Percentiles rank a stretch among this genome's conserved stretches.
These are phyloP conservation scores for Gambusia affinis DNA, from an alignment of 2,113 vertebrate species.

Conservation along the genomic window DNA sequence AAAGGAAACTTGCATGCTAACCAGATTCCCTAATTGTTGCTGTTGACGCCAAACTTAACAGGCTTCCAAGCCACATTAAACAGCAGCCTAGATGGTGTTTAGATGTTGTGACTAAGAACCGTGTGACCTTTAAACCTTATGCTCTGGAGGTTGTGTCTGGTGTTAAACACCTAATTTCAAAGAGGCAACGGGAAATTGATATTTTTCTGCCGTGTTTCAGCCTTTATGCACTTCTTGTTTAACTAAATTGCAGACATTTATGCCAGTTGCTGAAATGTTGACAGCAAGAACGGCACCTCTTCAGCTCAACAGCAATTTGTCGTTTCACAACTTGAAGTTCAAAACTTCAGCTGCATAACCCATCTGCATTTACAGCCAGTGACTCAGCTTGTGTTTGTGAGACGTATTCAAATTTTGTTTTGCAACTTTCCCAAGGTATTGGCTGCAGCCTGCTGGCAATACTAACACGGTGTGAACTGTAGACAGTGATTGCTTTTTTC, in stretches of 20 bases:
- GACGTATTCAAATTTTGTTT: conserved; percentile 60
- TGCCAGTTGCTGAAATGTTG: conserved; percentile 65
- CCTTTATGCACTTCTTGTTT: conserved; percentile 63
- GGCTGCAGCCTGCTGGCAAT: conserved; percentile 42
- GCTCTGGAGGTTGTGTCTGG: not conserved
- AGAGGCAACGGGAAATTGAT: conserved; percentile 46
- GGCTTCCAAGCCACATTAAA: too few relatives aligned
- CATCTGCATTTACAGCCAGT: conserved; percentile 22
- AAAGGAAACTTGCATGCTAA: too few relatives aligned
- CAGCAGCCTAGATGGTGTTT: too few relatives aligned
- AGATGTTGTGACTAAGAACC: conserved; percentile 4
- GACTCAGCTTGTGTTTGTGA: conserved; percentile 42
- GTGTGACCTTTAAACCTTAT: conserved; percentile 16
- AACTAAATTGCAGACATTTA: conserved; percentile 34
- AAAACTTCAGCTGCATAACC: conserved; percentile 44
- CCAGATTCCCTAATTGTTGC: too few relatives aligned
- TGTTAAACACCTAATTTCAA: conserved; percentile 36
- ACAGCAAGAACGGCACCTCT: conserved; percentile 59
- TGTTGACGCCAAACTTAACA: too few relatives aligned
- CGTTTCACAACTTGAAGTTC: conserved; percentile 53
- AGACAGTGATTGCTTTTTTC: conserved; percentile 59
- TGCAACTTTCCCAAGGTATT: conserved; percentile 51
- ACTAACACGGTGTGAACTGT: conserved; percentile 36
- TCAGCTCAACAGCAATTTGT: conserved; percentile 57
- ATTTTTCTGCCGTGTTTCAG: conserved; percentile 23